Percentiles rank a stretch among this genome's conserved stretches.
Evolutionary conservation across 2,888 invertebrate species (phyloP).

Genomic region (Oscheius myriophilus): DNA sequence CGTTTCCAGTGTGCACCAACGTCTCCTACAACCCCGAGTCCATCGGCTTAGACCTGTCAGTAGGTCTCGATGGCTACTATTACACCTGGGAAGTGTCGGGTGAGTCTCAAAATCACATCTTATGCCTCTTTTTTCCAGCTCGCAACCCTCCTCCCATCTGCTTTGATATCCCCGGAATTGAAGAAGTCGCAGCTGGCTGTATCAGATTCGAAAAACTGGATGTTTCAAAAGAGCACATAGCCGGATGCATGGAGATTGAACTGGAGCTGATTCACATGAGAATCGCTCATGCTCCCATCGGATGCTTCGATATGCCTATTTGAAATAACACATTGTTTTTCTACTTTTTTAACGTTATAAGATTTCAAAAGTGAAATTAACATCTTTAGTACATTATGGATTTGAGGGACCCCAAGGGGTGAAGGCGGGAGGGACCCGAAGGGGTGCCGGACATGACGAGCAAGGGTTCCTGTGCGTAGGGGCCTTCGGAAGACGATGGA

Average conservation of each 20-base stretch:
- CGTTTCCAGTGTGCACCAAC: constrained; percentile 71
- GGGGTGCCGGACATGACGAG: constrained; percentile 26
- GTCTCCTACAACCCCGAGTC: constrained; percentile 71
- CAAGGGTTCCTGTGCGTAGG: background rate
- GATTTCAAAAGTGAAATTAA: too few relatives aligned
- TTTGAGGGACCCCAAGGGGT: too few relatives aligned
- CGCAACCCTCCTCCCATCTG: constrained; percentile 72
- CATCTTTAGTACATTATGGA: too few relatives aligned
- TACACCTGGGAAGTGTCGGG: constrained; percentile 71
- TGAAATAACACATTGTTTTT: constrained; percentile 23
- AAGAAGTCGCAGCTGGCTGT: constrained; percentile 65
- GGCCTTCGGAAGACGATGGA: background rate
- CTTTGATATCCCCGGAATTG: constrained; percentile 70
- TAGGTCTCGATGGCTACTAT: constrained; percentile 70
- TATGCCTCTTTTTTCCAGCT: constrained; percentile 60
- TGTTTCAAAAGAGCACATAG: constrained; percentile 56
- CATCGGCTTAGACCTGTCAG: constrained; percentile 70
- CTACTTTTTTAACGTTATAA: too few relatives aligned
- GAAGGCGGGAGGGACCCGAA: constrained; percentile 3
- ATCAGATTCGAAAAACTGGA: constrained; percentile 47
- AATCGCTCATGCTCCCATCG: constrained; percentile 68
- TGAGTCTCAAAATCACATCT: constrained; percentile 36
- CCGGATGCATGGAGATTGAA: constrained; percentile 71
- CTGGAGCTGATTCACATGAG: constrained; percentile 67
- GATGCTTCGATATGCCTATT: constrained; percentile 71